Evolutionary conservation across 2,888 invertebrate species (phyloP).

Genomic region (Ochlodes sylvanus): DNA sequence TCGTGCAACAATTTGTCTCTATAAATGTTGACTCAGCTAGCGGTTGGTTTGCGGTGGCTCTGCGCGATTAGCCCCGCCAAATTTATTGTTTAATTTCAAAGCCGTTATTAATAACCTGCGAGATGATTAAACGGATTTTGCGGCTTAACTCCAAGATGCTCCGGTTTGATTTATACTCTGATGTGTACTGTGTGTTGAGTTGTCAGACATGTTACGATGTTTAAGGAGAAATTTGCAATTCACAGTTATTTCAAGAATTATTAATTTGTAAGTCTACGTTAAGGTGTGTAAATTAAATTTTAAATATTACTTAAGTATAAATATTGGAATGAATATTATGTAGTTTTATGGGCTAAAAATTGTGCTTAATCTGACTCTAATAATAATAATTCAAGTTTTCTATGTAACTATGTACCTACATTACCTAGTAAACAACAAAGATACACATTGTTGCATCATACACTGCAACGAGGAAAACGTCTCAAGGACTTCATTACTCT

Average conservation of each 20-base stretch:
- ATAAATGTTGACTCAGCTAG: conserved; percentile 84
- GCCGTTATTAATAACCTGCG: conserved; percentile 81
- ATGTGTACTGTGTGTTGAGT: conserved; percentile 63
- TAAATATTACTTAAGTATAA: too few relatives aligned
- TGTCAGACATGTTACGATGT: conserved; percentile 53
- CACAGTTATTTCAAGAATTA: background rate
- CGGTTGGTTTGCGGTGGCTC: conserved; percentile 71
- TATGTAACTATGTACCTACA: background rate
- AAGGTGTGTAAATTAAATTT: too few relatives aligned
- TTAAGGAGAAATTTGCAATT: conserved; percentile 22
- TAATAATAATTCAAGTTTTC: too few relatives aligned
- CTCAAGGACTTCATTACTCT: too few relatives aligned
- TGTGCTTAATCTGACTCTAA: too few relatives aligned
- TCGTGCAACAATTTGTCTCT: conserved; percentile 84
- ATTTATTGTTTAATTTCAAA: conserved; percentile 85
- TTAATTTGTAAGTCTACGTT: too few relatives aligned
- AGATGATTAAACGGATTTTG: conserved; percentile 82
- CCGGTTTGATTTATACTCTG: conserved; percentile 74
- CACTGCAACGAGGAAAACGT: too few relatives aligned
- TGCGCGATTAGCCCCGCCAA: conserved; percentile 81
- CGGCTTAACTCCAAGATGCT: conserved; percentile 73
- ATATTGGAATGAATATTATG: too few relatives aligned
- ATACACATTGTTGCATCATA: background rate
- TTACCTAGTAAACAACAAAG: background rate
- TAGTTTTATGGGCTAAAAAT: too few relatives aligned